These are phyloP conservation scores for Volucella inanis DNA, from an alignment of 2,888 invertebrate genomes.

Conservation along the genomic window DNA sequence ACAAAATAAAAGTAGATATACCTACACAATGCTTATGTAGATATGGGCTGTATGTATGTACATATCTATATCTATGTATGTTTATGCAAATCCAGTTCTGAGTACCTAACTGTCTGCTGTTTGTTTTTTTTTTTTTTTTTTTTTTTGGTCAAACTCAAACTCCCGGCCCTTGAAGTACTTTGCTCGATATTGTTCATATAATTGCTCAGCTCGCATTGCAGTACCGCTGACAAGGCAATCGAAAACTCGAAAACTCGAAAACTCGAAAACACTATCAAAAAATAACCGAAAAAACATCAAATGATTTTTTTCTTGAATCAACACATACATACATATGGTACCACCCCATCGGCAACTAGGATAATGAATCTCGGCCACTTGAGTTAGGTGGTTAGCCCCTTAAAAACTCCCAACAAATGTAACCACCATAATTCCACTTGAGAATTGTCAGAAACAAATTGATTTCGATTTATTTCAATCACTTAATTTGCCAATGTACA, in stretches of 20 bases:
- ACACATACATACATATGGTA: background rate
- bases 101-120: too few relatives aligned
- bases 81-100: too few relatives aligned
- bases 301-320: background rate
- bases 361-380: background rate
- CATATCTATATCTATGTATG: too few relatives aligned
- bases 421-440: conserved; percentile 20
- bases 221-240: background rate
- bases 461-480: conserved; percentile 66
- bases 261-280: too few relatives aligned
- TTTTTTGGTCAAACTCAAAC: too few relatives aligned
- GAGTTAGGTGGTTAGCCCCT: background rate
- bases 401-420: background rate
- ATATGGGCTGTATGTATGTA: too few relatives aligned
- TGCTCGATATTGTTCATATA: background rate
- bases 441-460: conserved; percentile 51
- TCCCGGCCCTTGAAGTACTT: too few relatives aligned
- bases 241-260: conserved; percentile 25
- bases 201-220: background rate
- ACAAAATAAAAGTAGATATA: too few relatives aligned
- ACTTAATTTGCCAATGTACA: conserved; percentile 60
- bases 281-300: background rate
- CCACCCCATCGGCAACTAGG: background rate
- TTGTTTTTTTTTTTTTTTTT: too few relatives aligned
- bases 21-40: too few relatives aligned